A percentile compares a stretch with the other conserved stretches of the same genome.
Evolutionary conservation across 2,113 vertebrate genomes (phyloP).

Genomic region (Brachypteracias leptosomus): DNA sequence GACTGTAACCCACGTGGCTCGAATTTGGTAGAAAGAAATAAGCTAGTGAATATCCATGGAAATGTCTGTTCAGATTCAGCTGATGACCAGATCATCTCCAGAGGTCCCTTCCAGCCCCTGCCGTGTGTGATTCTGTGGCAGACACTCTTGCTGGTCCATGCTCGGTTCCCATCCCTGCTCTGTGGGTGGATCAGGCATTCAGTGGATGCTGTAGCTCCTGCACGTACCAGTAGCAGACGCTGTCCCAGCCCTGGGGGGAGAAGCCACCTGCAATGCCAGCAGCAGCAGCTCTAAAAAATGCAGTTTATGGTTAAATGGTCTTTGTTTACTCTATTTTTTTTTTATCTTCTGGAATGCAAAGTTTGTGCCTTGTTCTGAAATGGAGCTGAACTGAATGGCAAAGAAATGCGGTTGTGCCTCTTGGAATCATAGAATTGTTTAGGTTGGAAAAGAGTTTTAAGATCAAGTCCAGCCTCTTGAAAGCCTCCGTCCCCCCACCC

Average conservation of each 20-base stretch:
- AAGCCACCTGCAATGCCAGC: background rate
- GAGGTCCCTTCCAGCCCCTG: too few species aligned
- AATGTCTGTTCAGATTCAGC: background rate
- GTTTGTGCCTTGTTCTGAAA: background rate
- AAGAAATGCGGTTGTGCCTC: background rate
- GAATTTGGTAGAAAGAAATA: background rate
- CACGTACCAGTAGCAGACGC: rapidly evolving
- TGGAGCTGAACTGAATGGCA: background rate
- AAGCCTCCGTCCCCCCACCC: background rate
- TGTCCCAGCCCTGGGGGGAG: background rate
- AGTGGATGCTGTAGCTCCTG: background rate
- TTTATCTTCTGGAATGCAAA: background rate
- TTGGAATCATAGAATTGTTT: background rate
- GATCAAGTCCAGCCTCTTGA: background rate
- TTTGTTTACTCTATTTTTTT: background rate
- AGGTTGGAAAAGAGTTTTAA: background rate
- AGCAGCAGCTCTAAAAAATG: background rate
- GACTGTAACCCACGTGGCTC: background rate
- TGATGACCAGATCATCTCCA: too few species aligned
- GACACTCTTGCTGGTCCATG: rapidly evolving
- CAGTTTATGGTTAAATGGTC: background rate
- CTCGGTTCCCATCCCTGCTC: rapidly evolving
- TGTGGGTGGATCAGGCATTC: too few species aligned
- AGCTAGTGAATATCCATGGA: background rate
- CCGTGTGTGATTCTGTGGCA: too few species aligned